Base-by-base conservation (phyloP, 1,140 invertebrate genomes). In the Leptinotarsa defecta region DNA sequence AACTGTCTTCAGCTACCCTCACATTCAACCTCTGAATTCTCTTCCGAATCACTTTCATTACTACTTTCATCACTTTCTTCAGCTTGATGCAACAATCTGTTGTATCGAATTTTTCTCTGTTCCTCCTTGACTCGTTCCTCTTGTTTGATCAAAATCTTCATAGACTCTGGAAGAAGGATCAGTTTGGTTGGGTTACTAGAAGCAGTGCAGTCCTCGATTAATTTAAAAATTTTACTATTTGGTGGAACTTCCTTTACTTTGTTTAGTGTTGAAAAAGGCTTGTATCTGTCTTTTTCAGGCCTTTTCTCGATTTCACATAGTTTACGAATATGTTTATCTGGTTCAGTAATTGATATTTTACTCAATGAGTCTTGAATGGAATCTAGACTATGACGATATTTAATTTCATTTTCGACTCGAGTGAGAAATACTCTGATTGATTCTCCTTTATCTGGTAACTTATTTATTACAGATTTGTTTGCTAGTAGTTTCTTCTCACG, bases 131-230 rank as follows among this genome's bases (percentile, higher is more conserved):
- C 52, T 48, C 34, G n/a, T 65, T 73, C 71, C 13, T 73, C 71
- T 65, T 73, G 71, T 48, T 73, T 61, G 6, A 64, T 73, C 17
- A 73, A 20, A 20, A 73, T 73, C 17, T 73, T 27, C n/a, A 73
- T 65, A 3, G 71, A 73, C 63, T 73, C 71, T 4, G 62, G 20
- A 22, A 73, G 34, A 22, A 61, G 34, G n/a, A 73, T 73, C 20
- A 73, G 27, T 65, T 73, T 73, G 19, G 71, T 73, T 65, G 71
- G 71, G 64, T 73, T 73, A 48, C 49, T 73, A 48, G 27, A 65
- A 22, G 34, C n/a, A 48, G 15, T 65, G 20, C 71, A 73, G 57
- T 73, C 71, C 48, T 73, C 71, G n/a, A 73, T 73, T 27, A 62
- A 64, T 65, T 73, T 73, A n/a, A 65, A 73, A 64, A 73, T 52